These are phyloP conservation scores for Drosophila meridiana DNA, from an alignment of 2,888 invertebrate genomes.

Conservation along the genomic window DNA sequence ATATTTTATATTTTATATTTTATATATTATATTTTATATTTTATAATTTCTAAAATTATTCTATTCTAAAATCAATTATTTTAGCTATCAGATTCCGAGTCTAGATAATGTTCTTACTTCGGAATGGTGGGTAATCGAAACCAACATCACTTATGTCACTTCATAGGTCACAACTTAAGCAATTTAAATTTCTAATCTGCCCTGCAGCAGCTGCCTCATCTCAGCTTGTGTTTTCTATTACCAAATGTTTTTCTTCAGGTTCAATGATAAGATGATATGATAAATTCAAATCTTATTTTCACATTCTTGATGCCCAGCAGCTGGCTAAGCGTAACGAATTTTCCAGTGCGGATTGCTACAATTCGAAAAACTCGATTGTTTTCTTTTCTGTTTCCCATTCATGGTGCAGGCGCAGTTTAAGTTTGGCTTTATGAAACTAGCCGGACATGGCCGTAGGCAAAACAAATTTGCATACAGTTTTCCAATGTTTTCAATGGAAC, in stretches of 20 bases:
- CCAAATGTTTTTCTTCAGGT: not conserved
- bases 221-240: not conserved
- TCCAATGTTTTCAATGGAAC: constrained; percentile 47
- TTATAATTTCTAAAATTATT: no score
- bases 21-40: no score
- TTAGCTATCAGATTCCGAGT: not conserved
- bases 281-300: not conserved
- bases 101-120: not conserved
- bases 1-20: no score
- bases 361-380: constrained; percentile 1
- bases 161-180: not conserved
- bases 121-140: not conserved
- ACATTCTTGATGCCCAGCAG: not conserved
- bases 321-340: not conserved
- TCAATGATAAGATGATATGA: not conserved
- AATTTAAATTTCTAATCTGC: not conserved
- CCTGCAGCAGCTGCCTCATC: not conserved
- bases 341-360: constrained; percentile 5
- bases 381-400: not conserved
- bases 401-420: constrained; percentile 26
- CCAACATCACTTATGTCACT: not conserved
- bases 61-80: not conserved
- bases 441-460: constrained; percentile 25
- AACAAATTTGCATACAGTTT: constrained; percentile 64
- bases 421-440: constrained; percentile 31